phyloP scores from a whole-genome alignment of 1,140 invertebrate genomes.

The Myzus persicae region DNA sequence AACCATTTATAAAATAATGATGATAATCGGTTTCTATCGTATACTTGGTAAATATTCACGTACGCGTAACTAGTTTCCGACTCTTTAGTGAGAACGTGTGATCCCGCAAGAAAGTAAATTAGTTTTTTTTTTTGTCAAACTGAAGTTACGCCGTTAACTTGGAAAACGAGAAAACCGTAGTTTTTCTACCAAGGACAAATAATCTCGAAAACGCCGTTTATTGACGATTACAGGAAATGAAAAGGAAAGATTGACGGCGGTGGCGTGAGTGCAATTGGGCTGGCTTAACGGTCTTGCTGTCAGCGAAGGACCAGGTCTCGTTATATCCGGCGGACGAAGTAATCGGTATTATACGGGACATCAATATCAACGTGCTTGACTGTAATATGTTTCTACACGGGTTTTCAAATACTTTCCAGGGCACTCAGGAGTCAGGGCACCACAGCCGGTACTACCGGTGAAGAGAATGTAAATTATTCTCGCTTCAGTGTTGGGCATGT shows the following conservation, averaged over 20 bases:
- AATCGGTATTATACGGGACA: background rate
- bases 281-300: background rate
- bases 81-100: background rate
- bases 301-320: background rate
- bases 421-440: background rate
- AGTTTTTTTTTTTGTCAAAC: background rate
- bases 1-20: background rate
- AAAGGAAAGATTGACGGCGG: background rate
- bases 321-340: background rate
- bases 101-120: background rate
- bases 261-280: background rate
- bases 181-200: no score
- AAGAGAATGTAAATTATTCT: background rate
- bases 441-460: background rate
- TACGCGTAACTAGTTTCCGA: background rate
- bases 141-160: background rate
- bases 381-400: background rate
- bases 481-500: background rate
- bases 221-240: background rate
- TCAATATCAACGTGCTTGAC: background rate
- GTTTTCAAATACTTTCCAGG: background rate
- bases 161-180: background rate
- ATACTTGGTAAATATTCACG: background rate
- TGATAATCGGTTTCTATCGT: background rate
- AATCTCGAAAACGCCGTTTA: background rate